These are phyloP conservation scores for Cosmia trapezina DNA, from an alignment of 2,888 invertebrate genomes.

Conservation along the genomic window DNA sequence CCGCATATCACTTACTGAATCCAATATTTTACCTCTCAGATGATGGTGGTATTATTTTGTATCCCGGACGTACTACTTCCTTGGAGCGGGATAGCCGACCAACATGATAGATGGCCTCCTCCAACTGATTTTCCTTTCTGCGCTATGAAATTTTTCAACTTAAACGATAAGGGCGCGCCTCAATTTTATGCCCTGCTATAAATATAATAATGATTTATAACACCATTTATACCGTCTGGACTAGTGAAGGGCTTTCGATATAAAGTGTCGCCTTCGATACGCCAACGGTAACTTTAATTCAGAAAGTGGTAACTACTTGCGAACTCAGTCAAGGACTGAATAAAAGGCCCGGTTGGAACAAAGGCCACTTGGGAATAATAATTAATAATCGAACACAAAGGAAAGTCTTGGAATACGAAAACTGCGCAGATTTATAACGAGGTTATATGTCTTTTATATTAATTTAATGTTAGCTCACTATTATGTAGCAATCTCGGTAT, in stretches of 20 bases:
- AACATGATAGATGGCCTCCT: slow-evolving; percentile 82
- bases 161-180: slow-evolving; percentile 82
- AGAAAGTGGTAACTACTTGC: slow-evolving; percentile 73
- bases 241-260: slow-evolving; percentile 72
- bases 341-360: slow-evolving; percentile 77
- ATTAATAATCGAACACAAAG: slow-evolving; percentile 84
- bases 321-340: slow-evolving; percentile 71
- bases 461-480: slow-evolving; percentile 47
- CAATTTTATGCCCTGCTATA: slow-evolving; percentile 76
- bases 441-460: slow-evolving; percentile 59
- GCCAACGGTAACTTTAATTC: slow-evolving; percentile 67
- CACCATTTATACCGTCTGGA: slow-evolving; percentile 70
- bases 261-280: slow-evolving; percentile 69
- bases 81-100: slow-evolving; percentile 75
- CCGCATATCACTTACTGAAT: slow-evolving; percentile 52
- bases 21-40: slow-evolving; percentile 73
- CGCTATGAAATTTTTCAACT: slow-evolving; percentile 85
- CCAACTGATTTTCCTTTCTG: slow-evolving; percentile 82
- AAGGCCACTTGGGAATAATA: slow-evolving; percentile 78
- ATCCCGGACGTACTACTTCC: slow-evolving; percentile 80
- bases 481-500: slow-evolving; percentile 34
- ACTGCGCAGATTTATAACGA: slow-evolving; percentile 63
- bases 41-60: slow-evolving; percentile 79
- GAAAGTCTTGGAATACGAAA: slow-evolving; percentile 74
- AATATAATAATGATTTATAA: slow-evolving; percentile 82